phyloP scores from a whole-genome alignment of 2,113 vertebrate genomes.

The Brachyistius frenatus region DNA sequence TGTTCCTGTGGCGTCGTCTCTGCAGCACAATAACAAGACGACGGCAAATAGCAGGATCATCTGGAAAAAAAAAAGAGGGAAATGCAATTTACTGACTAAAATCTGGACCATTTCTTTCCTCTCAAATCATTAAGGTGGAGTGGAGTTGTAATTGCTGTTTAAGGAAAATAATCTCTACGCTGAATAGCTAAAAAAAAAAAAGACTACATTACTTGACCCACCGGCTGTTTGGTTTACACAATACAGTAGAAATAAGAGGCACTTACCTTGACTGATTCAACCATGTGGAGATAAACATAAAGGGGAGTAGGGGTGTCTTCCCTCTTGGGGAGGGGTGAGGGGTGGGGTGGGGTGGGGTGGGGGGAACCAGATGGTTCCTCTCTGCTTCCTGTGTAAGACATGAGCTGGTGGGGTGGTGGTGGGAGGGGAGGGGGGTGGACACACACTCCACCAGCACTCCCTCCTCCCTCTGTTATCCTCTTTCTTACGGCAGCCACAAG shows the following conservation, averaged over 20 bases:
- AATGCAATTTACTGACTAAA: conserved; percentile 63
- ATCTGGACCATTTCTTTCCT: conserved; percentile 45
- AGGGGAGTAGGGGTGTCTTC: neutral
- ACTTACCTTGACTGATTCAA: conserved; percentile 43
- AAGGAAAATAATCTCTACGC: conserved; percentile 62
- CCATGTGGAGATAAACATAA: conserved; percentile 10
- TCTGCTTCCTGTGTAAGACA: conserved; percentile 18
- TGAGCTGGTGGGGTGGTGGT: neutral
- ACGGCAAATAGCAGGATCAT: conserved; percentile 55
- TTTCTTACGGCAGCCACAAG: conserved; percentile 45
- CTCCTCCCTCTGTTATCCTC: conserved; percentile 39
- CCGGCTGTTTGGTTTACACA: conserved; percentile 39
- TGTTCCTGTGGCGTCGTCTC: conserved; percentile 59
- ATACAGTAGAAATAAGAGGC: conserved; percentile 39
- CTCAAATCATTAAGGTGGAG: conserved; percentile 59
- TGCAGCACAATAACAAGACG: conserved; percentile 65
- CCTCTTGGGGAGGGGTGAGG: neutral
- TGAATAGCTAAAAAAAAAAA: conserved; percentile 46
- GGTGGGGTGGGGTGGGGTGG: too few relatives aligned
- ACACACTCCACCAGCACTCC: neutral
- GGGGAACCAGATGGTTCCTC: conserved; percentile 23
- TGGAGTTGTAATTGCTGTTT: conserved; percentile 71
- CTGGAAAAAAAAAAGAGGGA: neutral
- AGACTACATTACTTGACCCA: conserved; percentile 36
- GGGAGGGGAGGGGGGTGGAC: neutral